Percentiles rank a stretch among this genome's conserved stretches.
phyloP scores from a whole-genome alignment of 1,140 invertebrate genomes.

The Calliphora vicina region DNA sequence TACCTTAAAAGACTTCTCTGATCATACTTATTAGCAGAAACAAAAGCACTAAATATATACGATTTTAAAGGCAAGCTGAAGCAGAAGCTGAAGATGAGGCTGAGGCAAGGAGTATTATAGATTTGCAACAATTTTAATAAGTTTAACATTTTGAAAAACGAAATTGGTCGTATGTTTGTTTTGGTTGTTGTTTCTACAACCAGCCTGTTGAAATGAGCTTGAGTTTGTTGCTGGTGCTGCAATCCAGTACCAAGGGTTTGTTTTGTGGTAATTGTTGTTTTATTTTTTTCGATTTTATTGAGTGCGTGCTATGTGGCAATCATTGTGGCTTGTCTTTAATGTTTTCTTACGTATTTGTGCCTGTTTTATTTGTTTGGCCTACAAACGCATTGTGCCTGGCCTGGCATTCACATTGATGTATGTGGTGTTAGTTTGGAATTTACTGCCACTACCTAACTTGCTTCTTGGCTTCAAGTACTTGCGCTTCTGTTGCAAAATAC shows the following conservation, averaged over 20 bases:
- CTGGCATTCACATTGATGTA: not conserved
- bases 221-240: not conserved
- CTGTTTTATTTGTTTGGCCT: not conserved
- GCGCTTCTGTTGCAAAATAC: constrained; percentile 11
- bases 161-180: not conserved
- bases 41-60: not conserved
- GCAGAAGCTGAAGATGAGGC: not conserved
- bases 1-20: constrained; percentile 62
- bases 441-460: not conserved
- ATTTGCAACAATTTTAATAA: constrained; percentile 1
- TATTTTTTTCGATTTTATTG: not conserved
- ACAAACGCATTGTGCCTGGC: not conserved
- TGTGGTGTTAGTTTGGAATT: constrained; percentile 2
- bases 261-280: not conserved
- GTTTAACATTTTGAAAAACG: constrained; percentile 15
- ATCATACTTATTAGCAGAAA: constrained; percentile 55
- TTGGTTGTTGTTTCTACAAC: too few species aligned
- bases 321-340: constrained; percentile 18
- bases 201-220: too few species aligned
- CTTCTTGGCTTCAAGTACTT: not conserved
- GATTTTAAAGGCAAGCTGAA: not conserved
- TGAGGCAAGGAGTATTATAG: not conserved
- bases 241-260: not conserved
- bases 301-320: constrained; percentile 28
- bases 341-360: not conserved